These are phyloP conservation scores for Standfussiana lucernea DNA, from an alignment of 2,888 invertebrate species.

Conservation along the genomic window DNA sequence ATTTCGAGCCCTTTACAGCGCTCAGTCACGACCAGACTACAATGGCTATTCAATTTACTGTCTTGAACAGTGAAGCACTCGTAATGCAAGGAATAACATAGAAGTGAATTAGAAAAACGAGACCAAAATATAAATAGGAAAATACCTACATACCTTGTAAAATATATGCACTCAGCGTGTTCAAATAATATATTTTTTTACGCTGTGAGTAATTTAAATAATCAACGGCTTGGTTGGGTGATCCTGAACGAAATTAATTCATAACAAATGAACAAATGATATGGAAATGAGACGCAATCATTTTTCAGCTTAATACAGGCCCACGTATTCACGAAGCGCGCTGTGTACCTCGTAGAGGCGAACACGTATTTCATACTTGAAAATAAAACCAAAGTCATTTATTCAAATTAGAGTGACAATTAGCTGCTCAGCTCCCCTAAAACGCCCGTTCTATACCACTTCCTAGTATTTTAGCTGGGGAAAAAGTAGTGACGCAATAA, in stretches of 20 bases:
- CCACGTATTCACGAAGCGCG: conserved; percentile 16
- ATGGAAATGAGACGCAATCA: conserved; percentile 60
- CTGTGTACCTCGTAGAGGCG: conserved; percentile 19
- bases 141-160: not conserved
- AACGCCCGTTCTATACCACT: not conserved
- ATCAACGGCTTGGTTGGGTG: conserved; percentile 7
- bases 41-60: conserved; percentile 54
- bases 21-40: conserved; percentile 44
- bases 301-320: conserved; percentile 54
- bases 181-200: conserved; percentile 17
- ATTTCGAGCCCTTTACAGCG: conserved; percentile 43
- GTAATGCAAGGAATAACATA: conserved; percentile 6
- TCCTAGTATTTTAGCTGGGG: not conserved
- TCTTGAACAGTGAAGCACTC: conserved; percentile 29
- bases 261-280: conserved; percentile 51
- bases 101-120: not conserved
- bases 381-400: not conserved
- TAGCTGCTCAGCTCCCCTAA: not conserved
- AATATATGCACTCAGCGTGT: not conserved
- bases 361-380: not conserved
- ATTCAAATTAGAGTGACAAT: not conserved
- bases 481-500: not conserved
- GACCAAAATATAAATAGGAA: not conserved
- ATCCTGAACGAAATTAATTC: conserved; percentile 15
- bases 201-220: not conserved